Evolutionary conservation across 1,140 invertebrate genomes (phyloP).

Genomic region (Pteromalus puparum): DNA sequence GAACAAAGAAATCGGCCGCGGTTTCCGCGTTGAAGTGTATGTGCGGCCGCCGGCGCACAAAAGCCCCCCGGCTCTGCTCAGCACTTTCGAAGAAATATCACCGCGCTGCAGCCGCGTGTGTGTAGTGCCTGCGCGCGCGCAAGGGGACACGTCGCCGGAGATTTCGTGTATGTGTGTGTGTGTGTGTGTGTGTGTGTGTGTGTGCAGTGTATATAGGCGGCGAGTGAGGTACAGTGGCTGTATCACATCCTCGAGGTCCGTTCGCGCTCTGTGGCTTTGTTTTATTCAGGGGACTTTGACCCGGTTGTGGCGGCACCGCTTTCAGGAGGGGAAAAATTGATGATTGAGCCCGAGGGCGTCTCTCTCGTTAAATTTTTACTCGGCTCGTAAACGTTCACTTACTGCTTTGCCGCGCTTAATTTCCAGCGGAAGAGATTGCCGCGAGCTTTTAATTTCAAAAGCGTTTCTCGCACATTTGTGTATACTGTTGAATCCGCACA

Average conservation of each 20-base stretch:
- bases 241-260: no score
- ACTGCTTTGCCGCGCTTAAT: neutral
- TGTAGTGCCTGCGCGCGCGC: no score
- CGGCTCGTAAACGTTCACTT: neutral
- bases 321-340: neutral
- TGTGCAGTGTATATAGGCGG: neutral
- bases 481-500: neutral
- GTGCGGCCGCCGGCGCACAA: neutral
- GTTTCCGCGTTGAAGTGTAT: neutral
- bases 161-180: neutral
- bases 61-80: slow-evolving; percentile 7
- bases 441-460: neutral
- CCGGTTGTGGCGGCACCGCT: neutral
- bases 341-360: neutral
- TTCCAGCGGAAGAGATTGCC: neutral
- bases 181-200: neutral
- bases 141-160: neutral
- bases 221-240: no score
- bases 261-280: neutral
- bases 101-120: neutral
- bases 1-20: slow-evolving; percentile 31
- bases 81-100: slow-evolving; percentile 17
- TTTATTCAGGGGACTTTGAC: slow-evolving; percentile 1
- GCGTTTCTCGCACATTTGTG: neutral
- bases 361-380: neutral